Percentiles rank a stretch among this genome's conserved stretches.
These are phyloP conservation scores for Poicephalus meyeri DNA, from an alignment of 2,113 vertebrate genomes.

Conservation along the genomic window DNA sequence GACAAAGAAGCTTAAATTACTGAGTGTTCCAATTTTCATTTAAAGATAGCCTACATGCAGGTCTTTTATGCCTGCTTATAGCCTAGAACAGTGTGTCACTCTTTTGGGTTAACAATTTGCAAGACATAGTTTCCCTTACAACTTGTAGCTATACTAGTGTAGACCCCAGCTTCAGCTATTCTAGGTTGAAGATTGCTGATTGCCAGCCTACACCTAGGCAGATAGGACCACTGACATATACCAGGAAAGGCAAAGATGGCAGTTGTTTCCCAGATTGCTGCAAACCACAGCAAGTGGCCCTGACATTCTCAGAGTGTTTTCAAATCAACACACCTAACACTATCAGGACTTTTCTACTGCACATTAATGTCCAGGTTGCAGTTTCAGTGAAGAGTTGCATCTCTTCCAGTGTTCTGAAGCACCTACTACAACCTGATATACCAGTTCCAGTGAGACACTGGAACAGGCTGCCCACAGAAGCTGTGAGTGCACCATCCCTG, in stretches of 20 bases:
- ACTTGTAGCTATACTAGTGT: not conserved
- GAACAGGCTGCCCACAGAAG: not conserved
- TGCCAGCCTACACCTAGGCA: not conserved
- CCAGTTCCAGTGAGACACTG: not conserved
- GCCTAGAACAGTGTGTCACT: not conserved
- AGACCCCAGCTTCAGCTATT: not conserved
- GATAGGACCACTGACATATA: not conserved
- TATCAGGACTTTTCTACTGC: not conserved
- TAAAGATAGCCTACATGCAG: not conserved
- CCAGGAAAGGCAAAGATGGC: not conserved
- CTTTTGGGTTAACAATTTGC: not conserved
- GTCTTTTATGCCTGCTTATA: not conserved
- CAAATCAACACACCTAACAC: not conserved
- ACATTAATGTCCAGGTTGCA: not conserved
- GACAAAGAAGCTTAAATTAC: not conserved
- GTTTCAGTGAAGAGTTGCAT: not conserved
- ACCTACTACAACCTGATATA: not conserved
- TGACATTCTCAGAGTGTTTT: not conserved
- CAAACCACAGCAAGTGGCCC: not conserved
- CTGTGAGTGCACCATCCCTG: not conserved
- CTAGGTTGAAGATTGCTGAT: not conserved
- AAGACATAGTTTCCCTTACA: not conserved
- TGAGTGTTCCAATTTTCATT: not conserved
- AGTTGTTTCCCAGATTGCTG: not conserved
- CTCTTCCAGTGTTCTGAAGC: not conserved